Conservation (phyloP, 2,113 vertebrate species). For the Spea multiplicata region DNA sequence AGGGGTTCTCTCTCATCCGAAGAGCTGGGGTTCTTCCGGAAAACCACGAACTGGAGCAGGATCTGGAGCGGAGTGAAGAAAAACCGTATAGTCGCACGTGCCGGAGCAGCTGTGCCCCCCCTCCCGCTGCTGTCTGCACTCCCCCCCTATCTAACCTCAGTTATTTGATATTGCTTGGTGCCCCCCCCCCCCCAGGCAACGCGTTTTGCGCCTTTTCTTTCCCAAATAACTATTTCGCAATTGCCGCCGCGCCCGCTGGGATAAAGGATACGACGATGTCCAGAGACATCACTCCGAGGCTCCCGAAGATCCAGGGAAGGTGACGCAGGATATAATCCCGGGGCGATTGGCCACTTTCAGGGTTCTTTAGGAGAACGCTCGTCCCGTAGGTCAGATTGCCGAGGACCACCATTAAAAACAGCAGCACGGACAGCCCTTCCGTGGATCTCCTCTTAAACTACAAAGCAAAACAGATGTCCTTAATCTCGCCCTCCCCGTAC, state of each 20-base stretch:
- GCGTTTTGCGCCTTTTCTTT: neutral
- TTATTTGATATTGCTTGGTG: no score
- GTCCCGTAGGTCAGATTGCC: slow-evolving; percentile 85
- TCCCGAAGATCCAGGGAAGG: slow-evolving; percentile 93
- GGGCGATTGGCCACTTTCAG: slow-evolving; percentile 68
- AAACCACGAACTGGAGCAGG: slow-evolving; percentile 67
- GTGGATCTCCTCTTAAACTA: slow-evolving; percentile 87
- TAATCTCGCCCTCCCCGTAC: slow-evolving; percentile 57
- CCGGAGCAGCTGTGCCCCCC: neutral
- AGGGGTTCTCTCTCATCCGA: neutral
- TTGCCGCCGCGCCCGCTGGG: neutral
- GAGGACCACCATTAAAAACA: slow-evolving; percentile 90
- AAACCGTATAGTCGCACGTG: neutral
- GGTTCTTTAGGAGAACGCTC: slow-evolving; percentile 89
- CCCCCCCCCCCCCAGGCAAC: neutral
- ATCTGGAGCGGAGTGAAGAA: slow-evolving; percentile 66
- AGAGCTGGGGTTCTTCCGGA: slow-evolving; percentile 16
- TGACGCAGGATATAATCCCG: slow-evolving; percentile 82
- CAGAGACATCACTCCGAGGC: slow-evolving; percentile 82
- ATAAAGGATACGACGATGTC: slow-evolving; percentile 81
- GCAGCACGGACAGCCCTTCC: slow-evolving; percentile 79
- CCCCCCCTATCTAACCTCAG: no score
- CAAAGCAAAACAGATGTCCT: slow-evolving; percentile 54
- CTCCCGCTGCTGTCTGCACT: neutral
- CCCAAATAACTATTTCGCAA: no score